A percentile compares a stretch with the other conserved stretches of the same genome.
Conservation (phyloP, 2,797 vertebrate genomes). For the Hoplostethus mediterraneus region DNA sequence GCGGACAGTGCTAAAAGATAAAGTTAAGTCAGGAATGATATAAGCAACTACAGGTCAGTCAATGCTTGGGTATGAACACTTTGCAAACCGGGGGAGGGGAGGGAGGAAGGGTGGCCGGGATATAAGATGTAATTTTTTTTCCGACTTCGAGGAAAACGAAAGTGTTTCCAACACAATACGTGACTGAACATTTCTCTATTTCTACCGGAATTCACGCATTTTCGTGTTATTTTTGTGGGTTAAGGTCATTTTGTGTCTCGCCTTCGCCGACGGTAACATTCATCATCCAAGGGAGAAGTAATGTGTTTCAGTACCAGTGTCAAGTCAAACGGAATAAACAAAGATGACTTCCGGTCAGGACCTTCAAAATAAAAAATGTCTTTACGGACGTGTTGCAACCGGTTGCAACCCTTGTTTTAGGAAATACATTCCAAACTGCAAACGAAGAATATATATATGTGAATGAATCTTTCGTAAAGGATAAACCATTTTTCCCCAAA, state of each 20-base stretch:
- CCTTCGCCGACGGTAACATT: constrained; percentile 59
- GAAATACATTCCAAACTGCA: no score
- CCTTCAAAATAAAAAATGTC: not conserved
- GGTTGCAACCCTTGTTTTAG: no score
- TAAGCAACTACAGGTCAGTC: constrained; percentile 74
- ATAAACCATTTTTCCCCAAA: no score
- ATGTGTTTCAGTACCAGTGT: constrained; percentile 62
- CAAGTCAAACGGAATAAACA: not conserved
- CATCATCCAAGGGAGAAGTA: constrained; percentile 67
- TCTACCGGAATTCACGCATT: constrained; percentile 28
- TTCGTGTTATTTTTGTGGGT: constrained; percentile 41
- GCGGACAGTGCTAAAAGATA: constrained; percentile 31
- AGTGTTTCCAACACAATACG: constrained; percentile 67
- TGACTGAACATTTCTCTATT: constrained; percentile 75
- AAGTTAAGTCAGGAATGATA: constrained; percentile 73
- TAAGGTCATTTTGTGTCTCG: constrained; percentile 41
- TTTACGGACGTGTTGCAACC: no score
- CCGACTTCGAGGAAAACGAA: constrained; percentile 80
- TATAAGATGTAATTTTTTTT: constrained; percentile 61
- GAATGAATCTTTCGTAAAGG: no score
- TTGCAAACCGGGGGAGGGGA: constrained; percentile 80
- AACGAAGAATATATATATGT: no score
- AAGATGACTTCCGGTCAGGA: constrained; percentile 43
- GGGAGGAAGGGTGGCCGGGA: constrained; percentile 61
- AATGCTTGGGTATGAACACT: constrained; percentile 74